Evolutionary conservation across 2,797 vertebrate species (phyloP).

Genomic region (Danio aesculapii): DNA sequence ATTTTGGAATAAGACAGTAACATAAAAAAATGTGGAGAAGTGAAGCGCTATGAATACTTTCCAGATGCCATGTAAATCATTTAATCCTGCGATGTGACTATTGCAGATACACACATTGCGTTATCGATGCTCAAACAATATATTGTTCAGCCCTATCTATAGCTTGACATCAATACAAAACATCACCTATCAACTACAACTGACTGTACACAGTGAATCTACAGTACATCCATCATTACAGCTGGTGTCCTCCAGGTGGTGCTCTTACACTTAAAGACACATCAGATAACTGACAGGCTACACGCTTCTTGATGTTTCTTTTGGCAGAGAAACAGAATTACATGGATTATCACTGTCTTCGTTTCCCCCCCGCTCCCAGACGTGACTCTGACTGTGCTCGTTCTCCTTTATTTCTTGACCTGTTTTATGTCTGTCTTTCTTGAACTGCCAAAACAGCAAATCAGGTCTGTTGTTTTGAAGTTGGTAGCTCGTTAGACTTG

Average conservation of each 20-base stretch:
- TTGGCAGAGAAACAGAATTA: neutral
- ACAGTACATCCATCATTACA: neutral
- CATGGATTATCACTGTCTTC: neutral
- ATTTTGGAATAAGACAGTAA: too few species aligned
- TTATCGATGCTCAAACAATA: too few species aligned
- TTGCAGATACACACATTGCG: too few species aligned
- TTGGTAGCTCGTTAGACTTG: constrained; percentile 17
- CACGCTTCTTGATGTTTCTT: constrained; percentile 10
- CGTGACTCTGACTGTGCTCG: neutral
- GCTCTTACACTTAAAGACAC: neutral
- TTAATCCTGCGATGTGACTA: too few species aligned
- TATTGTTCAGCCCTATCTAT: neutral
- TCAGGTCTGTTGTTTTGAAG: constrained; percentile 14
- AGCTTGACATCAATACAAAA: neutral
- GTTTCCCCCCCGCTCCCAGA: neutral
- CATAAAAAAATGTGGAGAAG: too few species aligned
- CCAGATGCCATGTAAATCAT: too few species aligned
- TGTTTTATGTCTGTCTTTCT: constrained; percentile 7
- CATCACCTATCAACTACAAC: neutral
- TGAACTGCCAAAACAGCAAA: constrained; percentile 25
- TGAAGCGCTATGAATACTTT: too few species aligned
- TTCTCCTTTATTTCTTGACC: constrained; percentile 3
- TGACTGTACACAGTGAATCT: neutral
- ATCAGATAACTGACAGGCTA: neutral
- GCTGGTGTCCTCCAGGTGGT: constrained; percentile 21